Base-by-base conservation (phyloP, 1,140 invertebrate species). In the Drosophila tropicalis region DNA sequence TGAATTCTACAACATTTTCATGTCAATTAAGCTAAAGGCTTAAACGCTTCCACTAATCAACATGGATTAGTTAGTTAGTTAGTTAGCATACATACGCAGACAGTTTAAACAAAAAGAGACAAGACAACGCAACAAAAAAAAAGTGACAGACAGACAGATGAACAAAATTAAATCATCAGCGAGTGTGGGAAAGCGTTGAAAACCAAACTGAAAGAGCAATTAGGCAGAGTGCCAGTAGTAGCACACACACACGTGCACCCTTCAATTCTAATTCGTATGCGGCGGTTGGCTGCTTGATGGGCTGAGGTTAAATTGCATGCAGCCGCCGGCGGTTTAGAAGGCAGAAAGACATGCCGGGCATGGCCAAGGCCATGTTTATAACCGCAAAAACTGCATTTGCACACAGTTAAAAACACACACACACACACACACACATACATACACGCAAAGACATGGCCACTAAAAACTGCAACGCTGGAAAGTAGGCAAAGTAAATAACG, bases 141-240 rank as follows among this genome's bases (percentile, higher is more conserved):
- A 75, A 61, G 41, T 40, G 57, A 34, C 36, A 56, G 54, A 34
- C 36, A 56, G 54, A 56, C 13, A 54, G 60, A 7, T 12, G 12
- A 19, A 44, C 36, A 36, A 64, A 34, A 15, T 10, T 51, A 51
- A 51, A 51, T 51, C 44, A 51, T 51, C 17, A 12, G 44, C 44
- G 44, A 51, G 17, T 51, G 44, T 19, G 10, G 12, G 36, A 22
- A 36, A 57, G 12, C 12, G 15, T 34, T n/a, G 57, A 15, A 41
- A 32, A 25, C 22, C 12, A 51, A 62, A 62, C 19, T 36, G 13
- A 19, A 65, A 63, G 75, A 66, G 64, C 75, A 87, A 85, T 82
- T 85, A 87, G 82, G 82, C 82, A 82, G 40, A 19, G 13, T 85
- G 82, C 83, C 82, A 85, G 55, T 41, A 29, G 6, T 5, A 29